Base-by-base conservation (phyloP, 2,797 vertebrate species). In the Sebastes trivittatus region DNA sequence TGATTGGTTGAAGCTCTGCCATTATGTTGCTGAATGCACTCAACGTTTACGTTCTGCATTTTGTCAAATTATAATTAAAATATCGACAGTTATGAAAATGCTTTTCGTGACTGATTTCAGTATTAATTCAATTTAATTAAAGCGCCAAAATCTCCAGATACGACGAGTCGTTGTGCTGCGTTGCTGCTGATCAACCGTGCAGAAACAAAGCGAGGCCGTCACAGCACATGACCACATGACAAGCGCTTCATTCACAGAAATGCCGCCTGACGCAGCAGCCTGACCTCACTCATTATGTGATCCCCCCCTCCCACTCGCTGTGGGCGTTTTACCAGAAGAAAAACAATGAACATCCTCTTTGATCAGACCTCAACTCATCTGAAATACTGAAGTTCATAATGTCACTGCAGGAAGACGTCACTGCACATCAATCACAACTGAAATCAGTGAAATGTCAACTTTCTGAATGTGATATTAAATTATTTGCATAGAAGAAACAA, bases 281-380 rank as follows among this genome's bases (percentile, higher is more conserved):
- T 7, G 30, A 54, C 54, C 66, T 36, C 67, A 6, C 29, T 79
- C 80, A 13, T 75, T 55, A 60, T 64, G 75, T 46, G 42, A 5
- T 30, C 11, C 22, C 11, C 8, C 20, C 22, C 18, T 6, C 8
- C 20, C 13, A 1, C 8, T 8, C 0, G 11, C 73, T 70, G 68
- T 54, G 1, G 69, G 56, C 7, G 7, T 63, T 87, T 14, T 0
- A 6, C 46, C 38, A 66, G 60, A 72, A 69, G 65, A 16, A 80
- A 64, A 77, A 82, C 82, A 82, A 69, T 61, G 58, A 20, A 4
- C 4, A 65, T 70, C 63, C 18, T 68, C 59, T 69, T 38, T 18
- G 14, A 7, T 68, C 63, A 38, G 36, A 38, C 36, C 36, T 38
- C 5, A 32, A 1, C 7, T 32, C 22, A 5, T 60, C 61, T 27